Base-by-base conservation (phyloP, 1,140 invertebrate species). In the Trigoniulus corallinus region DNA sequence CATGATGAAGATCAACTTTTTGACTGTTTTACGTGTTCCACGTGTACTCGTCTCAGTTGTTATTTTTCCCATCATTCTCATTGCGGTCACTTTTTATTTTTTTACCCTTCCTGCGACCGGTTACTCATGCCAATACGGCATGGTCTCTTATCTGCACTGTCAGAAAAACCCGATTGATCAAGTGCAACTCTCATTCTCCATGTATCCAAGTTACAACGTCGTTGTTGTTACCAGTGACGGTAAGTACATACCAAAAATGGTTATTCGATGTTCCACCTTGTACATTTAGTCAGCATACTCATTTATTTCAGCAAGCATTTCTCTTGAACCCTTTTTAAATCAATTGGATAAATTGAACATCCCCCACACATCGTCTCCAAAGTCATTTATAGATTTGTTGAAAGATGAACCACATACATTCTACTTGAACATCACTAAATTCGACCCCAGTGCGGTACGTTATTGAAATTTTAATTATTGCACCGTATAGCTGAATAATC, bases 1-100 rank as follows among this genome's bases (percentile, higher is more conserved):
- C 46, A 49, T 54, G 46, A 27, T 44, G 22, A 18, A 13, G 29
- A 50, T 48, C 29, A 48, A 49, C 25, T 2, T n/a, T 43, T 29
- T 45, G 42, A 39, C 23, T 46, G 24, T 51, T 55, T 44, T 26
- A 51, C 7, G 29, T 7, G 7, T 7, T 42, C 53, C 21, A 23
- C 24, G 22, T 24, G 24, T 21, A 34, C 7, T 34, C 15, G 7
- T 7, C 29, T 7, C 7, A 7, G 15, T 15, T 7, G 29, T 34
- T 34, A 34, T 34, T 34, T 15, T 34, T 7, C 29, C 29, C 15
- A 34, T 34, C 15, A 7, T 34, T 7, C 29, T 34, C 15, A 34
- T 34, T 15, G 15, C 15, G 7, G 15, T 34, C 29, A 34, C 29
- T 34, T 34, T 34, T 34, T 34, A 34, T 34, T 15, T 34, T 7